phyloP scores from a whole-genome alignment of 2,888 invertebrate genomes.

The Therioaphis trifolii region DNA sequence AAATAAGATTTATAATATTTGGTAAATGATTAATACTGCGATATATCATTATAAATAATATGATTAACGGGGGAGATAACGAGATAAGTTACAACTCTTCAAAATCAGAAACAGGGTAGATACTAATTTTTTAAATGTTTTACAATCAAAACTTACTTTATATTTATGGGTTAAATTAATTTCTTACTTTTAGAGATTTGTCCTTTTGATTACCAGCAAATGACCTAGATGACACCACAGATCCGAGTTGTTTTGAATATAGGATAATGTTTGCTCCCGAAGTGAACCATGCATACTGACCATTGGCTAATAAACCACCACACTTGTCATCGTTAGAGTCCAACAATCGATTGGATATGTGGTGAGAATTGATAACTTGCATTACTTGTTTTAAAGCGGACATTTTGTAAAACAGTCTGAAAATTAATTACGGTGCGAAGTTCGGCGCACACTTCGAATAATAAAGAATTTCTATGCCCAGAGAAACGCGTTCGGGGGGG shows the following conservation, averaged over 20 bases:
- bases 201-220: conserved; percentile 26
- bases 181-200: conserved; percentile 41
- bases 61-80: too few species aligned
- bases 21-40: too few species aligned
- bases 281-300: conserved; percentile 34
- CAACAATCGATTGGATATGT: not conserved
- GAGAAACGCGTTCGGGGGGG: too few species aligned
- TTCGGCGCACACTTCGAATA: too few species aligned
- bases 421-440: not conserved
- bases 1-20: too few species aligned
- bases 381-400: conserved; percentile 28
- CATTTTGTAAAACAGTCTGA: not conserved
- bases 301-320: conserved; percentile 17
- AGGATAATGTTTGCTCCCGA: conserved; percentile 15
- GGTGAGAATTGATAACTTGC: conserved; percentile 21
- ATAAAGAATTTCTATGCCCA: too few species aligned
- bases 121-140: too few species aligned
- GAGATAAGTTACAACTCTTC: not conserved
- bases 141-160: too few species aligned
- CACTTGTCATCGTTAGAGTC: not conserved
- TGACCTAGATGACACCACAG: conserved; percentile 17
- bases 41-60: too few species aligned
- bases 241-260: conserved; percentile 48
- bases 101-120: not conserved
- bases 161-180: too few species aligned